Conservation (phyloP, 2,113 vertebrate species). For the Triplophysa siluroides region DNA sequence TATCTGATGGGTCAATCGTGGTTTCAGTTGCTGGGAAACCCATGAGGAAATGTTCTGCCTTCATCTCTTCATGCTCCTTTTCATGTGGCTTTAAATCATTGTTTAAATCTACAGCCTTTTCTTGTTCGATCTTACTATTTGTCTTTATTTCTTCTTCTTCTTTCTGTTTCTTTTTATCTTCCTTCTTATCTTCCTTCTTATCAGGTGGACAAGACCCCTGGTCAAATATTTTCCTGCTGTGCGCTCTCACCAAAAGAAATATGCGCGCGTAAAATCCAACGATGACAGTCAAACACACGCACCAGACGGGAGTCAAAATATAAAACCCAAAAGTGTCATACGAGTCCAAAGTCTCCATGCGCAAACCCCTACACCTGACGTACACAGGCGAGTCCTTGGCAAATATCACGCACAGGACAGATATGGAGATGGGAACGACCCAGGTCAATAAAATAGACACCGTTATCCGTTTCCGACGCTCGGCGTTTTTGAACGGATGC, state of each 20-base stretch:
- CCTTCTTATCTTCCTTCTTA: background rate
- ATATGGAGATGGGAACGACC: conserved; percentile 62
- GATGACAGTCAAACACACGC: conserved; percentile 65
- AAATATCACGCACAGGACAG: conserved; percentile 59
- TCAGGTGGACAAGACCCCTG: conserved; percentile 56
- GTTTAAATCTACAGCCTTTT: background rate
- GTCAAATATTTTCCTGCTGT: conserved; percentile 76
- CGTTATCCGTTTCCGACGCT: conserved; percentile 59
- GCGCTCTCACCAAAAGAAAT: conserved; percentile 66
- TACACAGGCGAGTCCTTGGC: conserved; percentile 67
- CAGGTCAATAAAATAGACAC: conserved; percentile 67
- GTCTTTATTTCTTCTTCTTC: conserved; percentile 29
- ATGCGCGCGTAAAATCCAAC: conserved; percentile 72
- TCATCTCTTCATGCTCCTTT: background rate
- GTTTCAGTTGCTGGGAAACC: background rate
- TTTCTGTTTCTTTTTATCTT: background rate
- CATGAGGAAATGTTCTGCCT: background rate
- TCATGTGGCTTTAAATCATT: background rate
- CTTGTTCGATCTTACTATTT: conserved; percentile 19
- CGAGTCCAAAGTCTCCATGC: conserved; percentile 29
- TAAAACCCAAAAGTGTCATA: conserved; percentile 73
- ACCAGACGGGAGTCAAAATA: conserved; percentile 74
- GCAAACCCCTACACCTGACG: conserved; percentile 61
- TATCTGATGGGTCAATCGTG: background rate
- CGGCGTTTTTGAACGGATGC: conserved; percentile 65